Conservation (phyloP, 2,888 invertebrate genomes). For the Cephus rjabovi region DNA sequence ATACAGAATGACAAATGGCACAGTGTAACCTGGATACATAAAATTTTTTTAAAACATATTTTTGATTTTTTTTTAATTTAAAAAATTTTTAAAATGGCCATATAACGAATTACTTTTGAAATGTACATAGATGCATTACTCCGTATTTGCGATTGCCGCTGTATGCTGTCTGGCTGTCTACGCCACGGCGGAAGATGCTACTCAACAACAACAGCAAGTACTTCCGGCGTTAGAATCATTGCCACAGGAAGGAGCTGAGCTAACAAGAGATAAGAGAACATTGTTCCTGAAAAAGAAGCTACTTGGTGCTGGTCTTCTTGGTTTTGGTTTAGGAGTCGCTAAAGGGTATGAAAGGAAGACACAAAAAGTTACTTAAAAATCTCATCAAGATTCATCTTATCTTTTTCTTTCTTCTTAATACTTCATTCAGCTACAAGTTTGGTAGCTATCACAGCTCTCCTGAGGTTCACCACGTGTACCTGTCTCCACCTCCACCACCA, state of each 20-base stretch:
- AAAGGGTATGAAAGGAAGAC: constrained; percentile 51
- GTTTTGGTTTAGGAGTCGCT: constrained; percentile 56
- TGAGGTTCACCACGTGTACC: constrained; percentile 58
- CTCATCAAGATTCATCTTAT: background rate
- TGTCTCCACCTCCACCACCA: constrained; percentile 50
- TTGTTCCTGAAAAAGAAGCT: constrained; percentile 60
- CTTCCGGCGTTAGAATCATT: constrained; percentile 20
- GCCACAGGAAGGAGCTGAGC: constrained; percentile 27
- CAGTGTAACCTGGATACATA: background rate
- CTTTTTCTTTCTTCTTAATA: constrained; percentile 1
- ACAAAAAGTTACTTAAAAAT: background rate
- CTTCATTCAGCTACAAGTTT: constrained; percentile 49
- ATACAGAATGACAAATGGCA: background rate
- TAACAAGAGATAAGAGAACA: constrained; percentile 53
- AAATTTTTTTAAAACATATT: background rate
- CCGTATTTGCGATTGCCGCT: constrained; percentile 27
- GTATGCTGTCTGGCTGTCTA: constrained; percentile 39
- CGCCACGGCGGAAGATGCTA: constrained; percentile 27
- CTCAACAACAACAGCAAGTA: constrained; percentile 20
- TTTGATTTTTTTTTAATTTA: background rate
- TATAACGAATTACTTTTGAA: background rate
- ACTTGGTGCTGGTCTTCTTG: constrained; percentile 58
- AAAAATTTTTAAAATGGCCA: background rate
- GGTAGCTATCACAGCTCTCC: constrained; percentile 50
- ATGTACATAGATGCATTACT: constrained; percentile 42